These are phyloP conservation scores for Conus betulinus DNA, from an alignment of 1,140 invertebrate species.

Conservation along the genomic window DNA sequence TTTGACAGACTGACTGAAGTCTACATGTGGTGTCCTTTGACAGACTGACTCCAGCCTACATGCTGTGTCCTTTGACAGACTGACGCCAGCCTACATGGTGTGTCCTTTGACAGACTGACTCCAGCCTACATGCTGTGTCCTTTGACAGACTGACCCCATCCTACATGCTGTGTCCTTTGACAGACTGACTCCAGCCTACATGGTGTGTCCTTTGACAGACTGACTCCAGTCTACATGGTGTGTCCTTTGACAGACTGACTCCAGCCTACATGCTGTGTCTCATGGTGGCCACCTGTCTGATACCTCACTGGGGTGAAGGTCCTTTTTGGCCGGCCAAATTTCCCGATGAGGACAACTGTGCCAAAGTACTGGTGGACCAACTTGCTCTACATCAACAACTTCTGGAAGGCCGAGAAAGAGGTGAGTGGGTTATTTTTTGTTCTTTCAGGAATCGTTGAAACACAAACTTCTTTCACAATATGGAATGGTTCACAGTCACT, in stretches of 20 bases:
- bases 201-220: no score
- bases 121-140: no score
- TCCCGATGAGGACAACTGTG: conserved; percentile 75
- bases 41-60: no score
- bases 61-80: no score
- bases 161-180: background rate
- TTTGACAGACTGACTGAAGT: no score
- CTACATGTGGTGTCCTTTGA: no score
- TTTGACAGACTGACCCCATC: no score
- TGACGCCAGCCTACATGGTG: no score
- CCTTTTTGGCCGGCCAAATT: conserved; percentile 67
- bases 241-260: conserved; percentile 79
- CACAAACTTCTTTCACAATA: no score
- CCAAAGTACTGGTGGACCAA: conserved; percentile 87
- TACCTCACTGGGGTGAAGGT: conserved; percentile 82
- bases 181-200: no score
- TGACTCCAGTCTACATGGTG: background rate
- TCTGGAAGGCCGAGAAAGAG: conserved; percentile 74
- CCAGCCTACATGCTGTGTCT: conserved; percentile 89
- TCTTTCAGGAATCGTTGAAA: background rate
- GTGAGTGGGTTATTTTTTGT: background rate
- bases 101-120: no score
- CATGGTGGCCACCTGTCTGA: conserved; percentile 84
- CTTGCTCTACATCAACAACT: conserved; percentile 88
- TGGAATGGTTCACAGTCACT: no score